Base-by-base conservation (phyloP, 2,888 invertebrate species). In the Apotomis betuletana region DNA sequence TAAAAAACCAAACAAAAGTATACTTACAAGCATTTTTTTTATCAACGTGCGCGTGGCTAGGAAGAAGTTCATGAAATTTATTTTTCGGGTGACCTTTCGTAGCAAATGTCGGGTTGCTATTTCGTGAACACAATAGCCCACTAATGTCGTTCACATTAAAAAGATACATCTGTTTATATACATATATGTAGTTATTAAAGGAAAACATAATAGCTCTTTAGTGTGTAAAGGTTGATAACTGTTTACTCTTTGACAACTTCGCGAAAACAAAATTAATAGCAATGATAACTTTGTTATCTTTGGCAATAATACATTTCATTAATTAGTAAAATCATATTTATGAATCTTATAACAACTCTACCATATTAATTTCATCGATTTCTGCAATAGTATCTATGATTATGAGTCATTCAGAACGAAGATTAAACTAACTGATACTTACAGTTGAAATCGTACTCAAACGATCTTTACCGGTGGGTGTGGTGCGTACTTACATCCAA, bases 81-180 rank as follows among this genome's bases (percentile, higher is more conserved):
- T 77, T 61, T 71, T 60, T 55, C 81, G 44, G 51, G 38, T 67
- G 57, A 70, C 70, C 78, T 83, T 83, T 82, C 67, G 54, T 63
- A 46, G 72, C 15, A 81, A 84, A 84, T 82, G 80, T 71, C 84
- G 77, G 64, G 75, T 62, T 74, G 78, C 64, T 81, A 81, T 80
- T 83, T 77, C 6, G 63, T 10, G n/a, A 59, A 59, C 15, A 68
- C 68, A 72, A 70, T 55, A 38, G 58, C 52, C 36, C 36, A 10
- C 15, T 68, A 72, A 58, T 58, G 36, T 58, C 12, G 36, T 54
- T 13, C 41, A 41, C 41, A 6, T 58, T 58, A 69, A 51, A 63
- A 51, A 62, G 36, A 57, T 15, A 8, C n/a, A 13, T 54, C 52
- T 63, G 38, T 52, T 6, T 64, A 27, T 8, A n/a, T 62, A n/a